Base-by-base conservation (phyloP, 1,140 invertebrate species). In the Venturia canescens region DNA sequence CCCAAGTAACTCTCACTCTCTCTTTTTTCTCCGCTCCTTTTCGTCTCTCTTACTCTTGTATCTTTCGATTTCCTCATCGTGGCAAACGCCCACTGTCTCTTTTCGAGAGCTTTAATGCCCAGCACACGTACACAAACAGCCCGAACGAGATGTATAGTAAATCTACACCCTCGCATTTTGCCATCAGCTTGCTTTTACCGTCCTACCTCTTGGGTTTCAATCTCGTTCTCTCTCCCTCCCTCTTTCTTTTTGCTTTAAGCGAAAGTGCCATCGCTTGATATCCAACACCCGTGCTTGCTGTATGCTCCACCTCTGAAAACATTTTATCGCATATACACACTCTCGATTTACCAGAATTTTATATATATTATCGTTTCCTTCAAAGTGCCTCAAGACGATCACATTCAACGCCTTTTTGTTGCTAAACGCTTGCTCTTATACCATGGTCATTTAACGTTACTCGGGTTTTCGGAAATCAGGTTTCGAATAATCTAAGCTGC, bases 161-260 rank as follows among this genome's bases (percentile, higher is more conserved):
- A 81, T 84, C 79, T 80, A 83, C 82, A 84, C 84, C 75, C 26
- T 15, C 79, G 78, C 44, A 29, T 31, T 57, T 69, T 69, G 66
- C 66, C n/a, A 69, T 29, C 66, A 69, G 66, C 7, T 13, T 69
- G 66, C 66, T 69, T 69, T 69, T 69, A 69, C 66, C 29, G 27
- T 21, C n/a, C 50, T 53, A 69, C 66, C 66, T 69, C 66, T 69
- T 69, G 66, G 66, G 66, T 69, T 69, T 69, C 66, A 69, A 69
- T 69, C n/a, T 21, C 60, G 60, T 26, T n/a, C 4, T 44, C 38
- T 44, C 38, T 44, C 38, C 21, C 7, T 44, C 38, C 60, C 60
- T 2, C 15, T 23, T 63, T 23, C n/a, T 63, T n/a, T 53, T 5
- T 11, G n/a, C 60, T 15, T 23, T 15, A 31, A 69, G 29, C 27